These are phyloP conservation scores for Pyralis farinalis DNA, from an alignment of 2,888 invertebrate species.

Conservation along the genomic window DNA sequence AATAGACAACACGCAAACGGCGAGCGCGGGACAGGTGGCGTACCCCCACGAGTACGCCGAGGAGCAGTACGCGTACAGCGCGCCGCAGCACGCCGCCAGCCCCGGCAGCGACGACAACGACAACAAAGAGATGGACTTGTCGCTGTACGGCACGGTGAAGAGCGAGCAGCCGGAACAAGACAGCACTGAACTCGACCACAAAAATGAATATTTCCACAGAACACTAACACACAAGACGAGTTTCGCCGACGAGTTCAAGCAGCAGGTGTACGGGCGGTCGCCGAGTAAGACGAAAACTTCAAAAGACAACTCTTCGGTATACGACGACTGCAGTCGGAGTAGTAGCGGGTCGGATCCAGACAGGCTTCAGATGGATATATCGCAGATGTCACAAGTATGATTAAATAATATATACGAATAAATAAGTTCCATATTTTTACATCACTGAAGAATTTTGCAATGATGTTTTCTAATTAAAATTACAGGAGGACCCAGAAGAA, in stretches of 20 bases:
- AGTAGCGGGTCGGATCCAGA: constrained; percentile 89
- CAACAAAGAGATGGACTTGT: constrained; percentile 74
- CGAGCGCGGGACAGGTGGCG: constrained; percentile 31
- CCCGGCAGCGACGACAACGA: constrained; percentile 64
- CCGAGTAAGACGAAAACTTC: constrained; percentile 45
- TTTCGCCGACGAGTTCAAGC: constrained; percentile 62
- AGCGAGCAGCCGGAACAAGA: constrained; percentile 56
- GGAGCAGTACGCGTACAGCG: constrained; percentile 57
- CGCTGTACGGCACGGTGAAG: constrained; percentile 64
- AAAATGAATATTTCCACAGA: constrained; percentile 44
- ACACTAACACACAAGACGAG: constrained; percentile 41
- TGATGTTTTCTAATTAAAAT: constrained; percentile 15
- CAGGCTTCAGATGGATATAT: constrained; percentile 86
- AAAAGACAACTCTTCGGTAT: constrained; percentile 74
- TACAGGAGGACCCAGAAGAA: constrained; percentile 73
- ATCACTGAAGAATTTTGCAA: constrained; percentile 2
- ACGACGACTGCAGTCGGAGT: constrained; percentile 82
- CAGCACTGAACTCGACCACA: constrained; percentile 36
- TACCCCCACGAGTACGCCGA: constrained; percentile 61
- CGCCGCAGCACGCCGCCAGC: constrained; percentile 45
- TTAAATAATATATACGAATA: too few species aligned
- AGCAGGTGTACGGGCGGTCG: constrained; percentile 50
- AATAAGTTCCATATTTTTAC: constrained; percentile 2
- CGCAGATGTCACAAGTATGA: constrained; percentile 73
- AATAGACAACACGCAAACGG: constrained; percentile 51